Evolutionary conservation across 2,888 invertebrate genomes (phyloP).

Genomic region (Pseudanteris insignis): DNA sequence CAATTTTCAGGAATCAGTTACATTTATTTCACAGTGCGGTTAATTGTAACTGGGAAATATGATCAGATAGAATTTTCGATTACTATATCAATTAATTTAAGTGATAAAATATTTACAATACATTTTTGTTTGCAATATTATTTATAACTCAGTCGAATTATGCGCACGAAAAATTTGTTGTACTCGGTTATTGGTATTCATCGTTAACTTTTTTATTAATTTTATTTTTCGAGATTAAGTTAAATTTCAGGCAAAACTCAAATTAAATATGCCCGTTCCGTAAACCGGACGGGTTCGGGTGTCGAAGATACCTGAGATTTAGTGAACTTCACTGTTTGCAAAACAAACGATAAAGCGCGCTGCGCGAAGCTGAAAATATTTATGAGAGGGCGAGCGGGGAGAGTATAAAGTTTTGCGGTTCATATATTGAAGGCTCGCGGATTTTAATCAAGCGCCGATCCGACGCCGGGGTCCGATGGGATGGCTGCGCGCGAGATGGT

Average conservation of each 20-base stretch:
- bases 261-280: constrained; percentile 22
- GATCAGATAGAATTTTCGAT: too few species aligned
- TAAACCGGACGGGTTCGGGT: not conserved
- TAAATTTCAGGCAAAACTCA: constrained; percentile 20
- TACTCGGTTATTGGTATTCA: too few species aligned
- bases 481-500: constrained; percentile 62
- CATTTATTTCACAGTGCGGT: too few species aligned
- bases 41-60: too few species aligned
- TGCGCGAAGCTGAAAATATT: constrained; percentile 28
- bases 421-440: constrained; percentile 62
- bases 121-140: too few species aligned
- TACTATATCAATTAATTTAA: too few species aligned
- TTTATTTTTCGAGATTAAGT: too few species aligned
- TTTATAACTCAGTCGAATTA: too few species aligned
- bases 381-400: constrained; percentile 34
- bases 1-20: too few species aligned
- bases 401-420: constrained; percentile 57
- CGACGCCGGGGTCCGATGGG: constrained; percentile 59
- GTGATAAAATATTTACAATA: too few species aligned
- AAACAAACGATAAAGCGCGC: constrained; percentile 24
- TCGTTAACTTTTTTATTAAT: too few species aligned
- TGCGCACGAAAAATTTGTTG: too few species aligned
- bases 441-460: constrained; percentile 66
- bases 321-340: constrained; percentile 3
- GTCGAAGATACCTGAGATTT: constrained; percentile 13